Percentiles rank a stretch among this genome's conserved stretches.
Conservation (phyloP, 2,888 invertebrate species). For the Pachymerium ferrugineum region DNA sequence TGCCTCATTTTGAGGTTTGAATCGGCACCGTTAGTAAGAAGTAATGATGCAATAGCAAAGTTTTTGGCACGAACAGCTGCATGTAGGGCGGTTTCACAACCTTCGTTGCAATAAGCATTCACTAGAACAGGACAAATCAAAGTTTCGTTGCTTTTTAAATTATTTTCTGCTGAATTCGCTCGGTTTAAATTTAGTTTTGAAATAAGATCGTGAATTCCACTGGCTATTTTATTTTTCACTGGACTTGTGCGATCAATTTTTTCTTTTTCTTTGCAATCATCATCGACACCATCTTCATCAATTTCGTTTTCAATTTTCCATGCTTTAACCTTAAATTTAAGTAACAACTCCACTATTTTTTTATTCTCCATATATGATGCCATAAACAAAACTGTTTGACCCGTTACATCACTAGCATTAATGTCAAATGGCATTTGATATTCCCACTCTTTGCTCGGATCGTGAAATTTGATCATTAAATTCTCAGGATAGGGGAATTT, state of each 20-base stretch:
- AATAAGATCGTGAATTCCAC: slow-evolving; percentile 83
- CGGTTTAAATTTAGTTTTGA: slow-evolving; percentile 66
- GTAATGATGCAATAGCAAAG: slow-evolving; percentile 61
- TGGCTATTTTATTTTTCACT: slow-evolving; percentile 65
- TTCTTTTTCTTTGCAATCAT: slow-evolving; percentile 36
- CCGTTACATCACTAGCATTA: slow-evolving; percentile 81
- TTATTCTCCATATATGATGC: slow-evolving; percentile 78
- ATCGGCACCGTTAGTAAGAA: slow-evolving; percentile 73
- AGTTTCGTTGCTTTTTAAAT: slow-evolving; percentile 39
- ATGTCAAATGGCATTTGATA: slow-evolving; percentile 87
- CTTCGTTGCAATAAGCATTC: slow-evolving; percentile 68
- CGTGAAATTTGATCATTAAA: slow-evolving; percentile 45
- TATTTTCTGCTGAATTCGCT: slow-evolving; percentile 40
- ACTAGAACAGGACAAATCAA: slow-evolving; percentile 64
- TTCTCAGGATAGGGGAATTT: slow-evolving; percentile 70
- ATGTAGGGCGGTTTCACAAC: slow-evolving; percentile 75
- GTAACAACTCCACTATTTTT: slow-evolving; percentile 67
- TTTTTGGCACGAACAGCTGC: slow-evolving; percentile 72
- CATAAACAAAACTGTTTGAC: slow-evolving; percentile 84
- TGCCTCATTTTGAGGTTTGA: slow-evolving; percentile 65
- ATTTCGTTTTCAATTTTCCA: slow-evolving; percentile 45
- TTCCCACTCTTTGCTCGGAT: slow-evolving; percentile 67
- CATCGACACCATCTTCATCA: slow-evolving; percentile 40
- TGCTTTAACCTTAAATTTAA: slow-evolving; percentile 64
- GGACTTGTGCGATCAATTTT: slow-evolving; percentile 35